Conservation (phyloP, 2,888 invertebrate genomes). For the Aleiodes alternator region DNA sequence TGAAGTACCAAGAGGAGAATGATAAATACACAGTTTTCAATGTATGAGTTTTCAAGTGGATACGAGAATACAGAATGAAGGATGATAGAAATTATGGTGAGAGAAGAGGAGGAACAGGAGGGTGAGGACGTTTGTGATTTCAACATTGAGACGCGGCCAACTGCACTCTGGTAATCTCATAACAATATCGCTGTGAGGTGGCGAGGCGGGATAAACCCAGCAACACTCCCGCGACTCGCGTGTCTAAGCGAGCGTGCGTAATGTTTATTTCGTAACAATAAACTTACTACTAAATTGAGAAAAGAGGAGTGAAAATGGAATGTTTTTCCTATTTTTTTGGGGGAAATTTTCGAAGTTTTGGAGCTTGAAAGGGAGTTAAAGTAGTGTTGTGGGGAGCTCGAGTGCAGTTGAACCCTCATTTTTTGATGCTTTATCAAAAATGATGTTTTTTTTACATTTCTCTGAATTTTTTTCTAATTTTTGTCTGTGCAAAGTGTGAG, state of each 20-base stretch:
- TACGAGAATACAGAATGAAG: constrained; percentile 42
- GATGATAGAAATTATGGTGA: constrained; percentile 32
- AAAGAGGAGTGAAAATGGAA: constrained; percentile 4
- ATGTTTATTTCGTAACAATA: constrained; percentile 48
- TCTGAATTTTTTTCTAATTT: no score
- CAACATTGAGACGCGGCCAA: constrained; percentile 80
- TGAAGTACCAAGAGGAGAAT: constrained; percentile 23
- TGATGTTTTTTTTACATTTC: no score
- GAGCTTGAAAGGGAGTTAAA: no score
- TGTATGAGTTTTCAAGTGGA: constrained; percentile 41
- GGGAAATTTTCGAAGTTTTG: no score
- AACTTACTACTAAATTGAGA: constrained; percentile 29
- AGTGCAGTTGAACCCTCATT: no score
- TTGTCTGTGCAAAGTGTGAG: no score
- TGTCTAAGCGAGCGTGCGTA: constrained; percentile 46
- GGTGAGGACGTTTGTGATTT: constrained; percentile 52
- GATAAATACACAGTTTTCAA: constrained; percentile 15
- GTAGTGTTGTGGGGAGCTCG: no score
- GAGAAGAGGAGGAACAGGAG: constrained; percentile 3
- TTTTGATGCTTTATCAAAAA: no score
- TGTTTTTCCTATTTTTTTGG: neutral
- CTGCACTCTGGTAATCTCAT: constrained; percentile 84
- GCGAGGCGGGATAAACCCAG: constrained; percentile 72
- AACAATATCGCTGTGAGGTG: constrained; percentile 77
- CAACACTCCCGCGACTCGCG: constrained; percentile 52